Evolutionary conservation across 2,888 invertebrate species (phyloP), one percentile per base, ranked within the genome.

Genomic region (Troides oblongomaculatus): DNA sequence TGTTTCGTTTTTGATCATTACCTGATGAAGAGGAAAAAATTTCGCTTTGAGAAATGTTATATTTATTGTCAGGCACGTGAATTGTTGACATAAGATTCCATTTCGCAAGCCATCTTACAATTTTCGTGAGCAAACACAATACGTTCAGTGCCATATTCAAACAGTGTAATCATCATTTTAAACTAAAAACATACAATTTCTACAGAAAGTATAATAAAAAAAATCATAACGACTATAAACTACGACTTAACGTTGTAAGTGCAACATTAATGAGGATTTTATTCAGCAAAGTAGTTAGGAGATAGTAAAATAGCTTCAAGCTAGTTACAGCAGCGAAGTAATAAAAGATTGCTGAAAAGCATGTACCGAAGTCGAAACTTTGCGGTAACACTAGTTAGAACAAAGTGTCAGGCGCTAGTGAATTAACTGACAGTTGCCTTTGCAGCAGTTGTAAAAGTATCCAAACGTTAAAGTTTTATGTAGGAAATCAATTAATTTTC

Each of bases 341-440:
- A 57, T 65, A 57, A 69, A 69, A 64, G 64, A 69, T 62, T 69
- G 18, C 23, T 21, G 10, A 21, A 69, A 46, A 17, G 57, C 64
- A 69, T 46, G 65, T 62, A 68, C 61, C 23, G 62, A 64, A 68
- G 56, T 65, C 4, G 18, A 72, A 74, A 75, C 70, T 75, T 75
- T 71, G 69, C 57, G 57, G 58, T 62, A 68, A 71, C 58, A 67
- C 53, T 53, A 66, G 69, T 71, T 73, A 21, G 59, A 66, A 53
- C 58, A 64, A 56, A 69, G 69, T 70, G 63, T 62, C 50, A 63
- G 69, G 66, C 61, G 57, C 66, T 62, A 62, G 63, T 71, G 63
- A 73, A 72, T 72, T 71, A 71, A 67, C 56, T 68, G 71, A 70
- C 70, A 72, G 69, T 68, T 66, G 64, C 60, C 62, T 64, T 58